Evolutionary conservation across 2,113 vertebrate species (phyloP).

Genomic region (Ranitomeya variabilis): DNA sequence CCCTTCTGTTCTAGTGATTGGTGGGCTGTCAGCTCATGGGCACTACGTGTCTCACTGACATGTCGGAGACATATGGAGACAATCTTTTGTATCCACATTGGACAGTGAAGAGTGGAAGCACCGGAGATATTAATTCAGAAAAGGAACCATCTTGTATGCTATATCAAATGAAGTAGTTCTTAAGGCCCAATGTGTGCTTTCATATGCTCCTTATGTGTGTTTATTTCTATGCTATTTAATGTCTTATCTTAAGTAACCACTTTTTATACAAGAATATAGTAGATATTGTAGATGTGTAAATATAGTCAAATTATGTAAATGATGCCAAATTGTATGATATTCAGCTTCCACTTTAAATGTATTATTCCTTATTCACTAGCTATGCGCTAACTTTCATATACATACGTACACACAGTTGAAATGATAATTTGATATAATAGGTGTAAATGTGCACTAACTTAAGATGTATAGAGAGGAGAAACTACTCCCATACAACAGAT

Average conservation of each 20-base stretch:
- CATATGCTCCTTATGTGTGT: neutral
- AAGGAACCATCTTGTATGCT: no score
- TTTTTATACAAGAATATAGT: slow-evolving; percentile 14
- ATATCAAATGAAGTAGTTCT: no score
- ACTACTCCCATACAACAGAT: neutral
- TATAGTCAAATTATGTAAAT: slow-evolving; percentile 35
- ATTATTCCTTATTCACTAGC: neutral
- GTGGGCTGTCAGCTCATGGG: no score
- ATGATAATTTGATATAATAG: neutral
- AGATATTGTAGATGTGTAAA: slow-evolving; percentile 39
- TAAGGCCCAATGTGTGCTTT: neutral
- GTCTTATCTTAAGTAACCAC: neutral
- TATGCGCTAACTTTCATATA: neutral
- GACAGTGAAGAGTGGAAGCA: no score
- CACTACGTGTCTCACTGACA: no score
- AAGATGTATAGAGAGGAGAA: neutral
- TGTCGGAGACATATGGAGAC: no score
- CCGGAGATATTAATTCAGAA: no score
- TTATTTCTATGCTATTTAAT: slow-evolving; percentile 23
- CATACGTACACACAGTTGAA: neutral
- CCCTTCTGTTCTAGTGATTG: no score
- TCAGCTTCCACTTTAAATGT: neutral
- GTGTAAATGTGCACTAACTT: neutral
- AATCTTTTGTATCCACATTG: no score
- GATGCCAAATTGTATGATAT: neutral